These are phyloP conservation scores for Strongylocentrotus purpuratus DNA, from an alignment of 35 echinoderm and acorn worm species.

Conservation along the genomic window DNA sequence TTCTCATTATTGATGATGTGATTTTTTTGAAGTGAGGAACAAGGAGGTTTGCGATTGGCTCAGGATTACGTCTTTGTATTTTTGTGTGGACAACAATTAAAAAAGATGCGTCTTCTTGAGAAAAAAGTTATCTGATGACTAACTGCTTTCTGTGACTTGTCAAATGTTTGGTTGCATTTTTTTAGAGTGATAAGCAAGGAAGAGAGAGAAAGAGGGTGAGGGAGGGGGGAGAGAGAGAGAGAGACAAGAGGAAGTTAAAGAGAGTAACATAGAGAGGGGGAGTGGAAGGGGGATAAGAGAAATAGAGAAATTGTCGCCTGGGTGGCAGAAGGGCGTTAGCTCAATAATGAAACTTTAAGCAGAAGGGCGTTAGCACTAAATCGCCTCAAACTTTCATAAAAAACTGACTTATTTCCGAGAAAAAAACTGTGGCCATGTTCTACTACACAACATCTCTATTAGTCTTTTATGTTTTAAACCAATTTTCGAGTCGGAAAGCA, in stretches of 20 bases:
- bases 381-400: too few relatives aligned
- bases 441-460: too few relatives aligned
- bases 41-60: slow-evolving; percentile 36
- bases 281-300: too few relatives aligned
- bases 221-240: not conserved
- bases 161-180: not conserved
- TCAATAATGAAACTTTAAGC: too few relatives aligned
- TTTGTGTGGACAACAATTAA: slow-evolving; percentile 41
- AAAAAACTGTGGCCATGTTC: too few relatives aligned
- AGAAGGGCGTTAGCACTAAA: too few relatives aligned
- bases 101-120: slow-evolving; percentile 47
- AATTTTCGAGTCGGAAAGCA: too few relatives aligned
- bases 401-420: too few relatives aligned
- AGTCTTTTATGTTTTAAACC: too few relatives aligned
- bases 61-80: slow-evolving; percentile 47
- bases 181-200: not conserved
- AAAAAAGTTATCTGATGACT: not conserved
- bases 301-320: too few relatives aligned
- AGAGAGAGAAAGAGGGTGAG: not conserved
- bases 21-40: slow-evolving; percentile 44
- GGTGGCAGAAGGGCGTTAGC: too few relatives aligned
- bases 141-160: not conserved
- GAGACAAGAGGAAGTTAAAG: not conserved
- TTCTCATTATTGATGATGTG: slow-evolving; percentile 43
- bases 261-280: not conserved